Evolutionary conservation across 1,140 invertebrate species (phyloP), one percentile per base, ranked within the genome.

Genomic region (Drosophila murphyi): DNA sequence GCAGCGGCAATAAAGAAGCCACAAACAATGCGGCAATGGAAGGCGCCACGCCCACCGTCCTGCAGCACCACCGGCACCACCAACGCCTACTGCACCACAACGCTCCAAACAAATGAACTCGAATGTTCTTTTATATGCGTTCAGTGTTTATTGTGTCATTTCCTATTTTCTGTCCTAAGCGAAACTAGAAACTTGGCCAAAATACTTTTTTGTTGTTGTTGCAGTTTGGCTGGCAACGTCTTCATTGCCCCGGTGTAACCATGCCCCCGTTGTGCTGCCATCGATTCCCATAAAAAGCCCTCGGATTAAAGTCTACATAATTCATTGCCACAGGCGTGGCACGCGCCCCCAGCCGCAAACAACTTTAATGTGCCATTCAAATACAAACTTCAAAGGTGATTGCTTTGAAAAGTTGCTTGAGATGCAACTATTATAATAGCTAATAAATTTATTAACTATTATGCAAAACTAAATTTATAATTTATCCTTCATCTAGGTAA

Each of bases 51-150:
- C 81, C 81, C 82, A 86, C 70, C 41, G 50, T 28, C 20, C 20
- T 20, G 20, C 37, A 39, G 7, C 6, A 7, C 7, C 37, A 39
- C 7, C 37, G 10, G 7, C 37, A 8, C 37, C 2, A 8, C 63
- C 43, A 57, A 41, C 28, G 37, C 47, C 31, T 10, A n/a, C 10
- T 43, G n/a, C 12, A 63, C 76, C 82, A 51, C 82, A 86, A 82
- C 68, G 83, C 76, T 64, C 52, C 83, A 76, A 82, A 82, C 79
- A 86, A 86, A 86, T 86, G 82, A 88, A 87, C 82, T 87, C 82
- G 69, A 87, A 88, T 87, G 82, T 87, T 83, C 83, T 87, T 73
- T 87, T 87, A 88, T 88, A 87, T 87, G 79, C 82, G 82, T 87
- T 87, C 83, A 77, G 76, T 87, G 82, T 87, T 88, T 87, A 88